phyloP scores from a whole-genome alignment of 1,140 invertebrate species.

The Laupala kohalensis region DNA sequence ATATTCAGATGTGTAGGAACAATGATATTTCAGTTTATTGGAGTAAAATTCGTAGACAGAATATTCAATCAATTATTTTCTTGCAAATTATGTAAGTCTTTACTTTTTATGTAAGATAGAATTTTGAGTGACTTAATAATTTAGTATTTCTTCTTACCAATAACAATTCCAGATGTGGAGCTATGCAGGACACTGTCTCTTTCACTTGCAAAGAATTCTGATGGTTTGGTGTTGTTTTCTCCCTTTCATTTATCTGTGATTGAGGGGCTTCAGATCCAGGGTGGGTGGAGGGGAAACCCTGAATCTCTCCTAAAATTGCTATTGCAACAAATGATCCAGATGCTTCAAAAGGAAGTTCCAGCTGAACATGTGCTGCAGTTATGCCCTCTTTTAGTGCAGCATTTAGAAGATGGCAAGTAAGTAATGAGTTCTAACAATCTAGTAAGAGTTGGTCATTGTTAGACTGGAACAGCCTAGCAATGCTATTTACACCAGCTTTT shows the following conservation, averaged over 20 bases:
- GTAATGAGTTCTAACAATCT: no score
- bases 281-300: not conserved
- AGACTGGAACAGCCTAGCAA: no score
- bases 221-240: not conserved
- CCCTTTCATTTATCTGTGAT: not conserved
- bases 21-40: no score
- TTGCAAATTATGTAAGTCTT: not conserved
- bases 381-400: not conserved
- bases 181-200: not conserved
- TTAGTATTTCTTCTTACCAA: no score
- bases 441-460: no score
- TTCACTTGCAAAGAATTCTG: not conserved
- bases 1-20: no score
- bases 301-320: not conserved
- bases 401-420: no score
- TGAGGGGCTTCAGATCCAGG: not conserved
- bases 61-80: not conserved
- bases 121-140: no score
- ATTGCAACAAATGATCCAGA: not conserved
- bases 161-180: not conserved
- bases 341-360: not conserved
- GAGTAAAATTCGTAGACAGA: not conserved
- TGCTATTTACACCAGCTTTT: no score
- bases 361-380: not conserved
- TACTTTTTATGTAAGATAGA: no score